These are phyloP conservation scores for Dipodomys stephensi DNA, from an alignment of 2,113 vertebrate genomes.

Conservation along the genomic window DNA sequence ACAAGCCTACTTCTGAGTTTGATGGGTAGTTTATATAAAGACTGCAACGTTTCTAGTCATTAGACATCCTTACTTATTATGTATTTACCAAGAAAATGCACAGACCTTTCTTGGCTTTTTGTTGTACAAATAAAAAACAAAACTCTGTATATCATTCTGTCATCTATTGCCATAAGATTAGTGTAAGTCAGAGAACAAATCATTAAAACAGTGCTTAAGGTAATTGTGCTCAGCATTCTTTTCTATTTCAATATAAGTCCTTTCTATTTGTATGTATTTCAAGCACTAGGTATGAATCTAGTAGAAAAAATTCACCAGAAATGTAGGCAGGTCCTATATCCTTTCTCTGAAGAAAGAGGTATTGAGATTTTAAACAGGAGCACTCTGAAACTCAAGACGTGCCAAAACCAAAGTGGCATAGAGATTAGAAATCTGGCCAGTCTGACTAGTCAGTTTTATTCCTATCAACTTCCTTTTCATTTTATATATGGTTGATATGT, in stretches of 20 bases:
- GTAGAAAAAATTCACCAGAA: not conserved
- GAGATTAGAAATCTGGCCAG: not conserved
- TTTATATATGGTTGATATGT: not conserved
- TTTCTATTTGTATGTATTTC: constrained; percentile 46
- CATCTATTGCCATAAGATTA: not conserved
- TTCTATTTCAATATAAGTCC: not conserved
- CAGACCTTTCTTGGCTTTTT: not conserved
- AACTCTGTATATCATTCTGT: not conserved
- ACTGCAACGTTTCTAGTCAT: not conserved
- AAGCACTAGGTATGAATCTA: constrained; percentile 46
- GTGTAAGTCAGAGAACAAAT: not conserved
- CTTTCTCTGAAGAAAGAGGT: not conserved
- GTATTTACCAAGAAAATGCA: not conserved
- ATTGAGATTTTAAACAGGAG: not conserved
- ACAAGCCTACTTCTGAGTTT: no score
- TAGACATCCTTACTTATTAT: not conserved
- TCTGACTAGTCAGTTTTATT: not conserved
- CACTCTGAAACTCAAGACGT: not conserved
- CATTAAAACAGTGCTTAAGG: not conserved
- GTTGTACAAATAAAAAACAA: not conserved
- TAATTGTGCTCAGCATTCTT: not conserved
- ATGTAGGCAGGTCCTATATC: constrained; percentile 11
- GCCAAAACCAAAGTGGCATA: not conserved
- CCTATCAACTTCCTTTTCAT: not conserved
- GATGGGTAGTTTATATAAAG: not conserved